A percentile compares a stretch with the other conserved stretches of the same genome.
Conservation (phyloP, 2,888 invertebrate species). For the Byasa hedistus region DNA sequence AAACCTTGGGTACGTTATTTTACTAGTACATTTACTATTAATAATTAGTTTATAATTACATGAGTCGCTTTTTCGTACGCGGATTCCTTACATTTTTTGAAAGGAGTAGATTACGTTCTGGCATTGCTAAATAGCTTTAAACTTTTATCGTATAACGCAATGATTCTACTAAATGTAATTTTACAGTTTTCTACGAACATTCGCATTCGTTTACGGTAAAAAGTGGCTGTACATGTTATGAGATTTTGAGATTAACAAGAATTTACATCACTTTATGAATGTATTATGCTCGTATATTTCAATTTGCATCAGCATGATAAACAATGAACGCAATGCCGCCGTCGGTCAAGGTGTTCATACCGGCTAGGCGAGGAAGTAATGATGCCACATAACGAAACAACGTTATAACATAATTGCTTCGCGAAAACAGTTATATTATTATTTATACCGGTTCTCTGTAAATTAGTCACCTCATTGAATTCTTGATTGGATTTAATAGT, state of each 20-base stretch:
- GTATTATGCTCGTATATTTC: constrained; percentile 10
- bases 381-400: constrained; percentile 15
- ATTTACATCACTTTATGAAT: constrained; percentile 11
- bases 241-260: constrained; percentile 24
- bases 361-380: constrained; percentile 7
- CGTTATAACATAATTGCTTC: background rate
- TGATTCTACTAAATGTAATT: background rate
- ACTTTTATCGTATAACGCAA: background rate
- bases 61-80: too few relatives aligned
- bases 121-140: background rate
- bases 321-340: constrained; percentile 8
- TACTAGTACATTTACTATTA: too few relatives aligned
- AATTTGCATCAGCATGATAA: constrained; percentile 21
- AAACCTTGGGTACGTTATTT: too few relatives aligned
- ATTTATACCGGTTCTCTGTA: too few relatives aligned
- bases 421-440: background rate
- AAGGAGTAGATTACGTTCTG: background rate
- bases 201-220: constrained; percentile 10
- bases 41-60: too few relatives aligned
- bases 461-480: too few relatives aligned
- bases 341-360: constrained; percentile 26
- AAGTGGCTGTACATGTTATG: constrained; percentile 11
- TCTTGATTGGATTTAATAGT: too few relatives aligned
- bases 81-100: too few relatives aligned
- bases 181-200: background rate